phyloP scores from a whole-genome alignment of 2,888 invertebrate species.

The Athetis lepigone region DNA sequence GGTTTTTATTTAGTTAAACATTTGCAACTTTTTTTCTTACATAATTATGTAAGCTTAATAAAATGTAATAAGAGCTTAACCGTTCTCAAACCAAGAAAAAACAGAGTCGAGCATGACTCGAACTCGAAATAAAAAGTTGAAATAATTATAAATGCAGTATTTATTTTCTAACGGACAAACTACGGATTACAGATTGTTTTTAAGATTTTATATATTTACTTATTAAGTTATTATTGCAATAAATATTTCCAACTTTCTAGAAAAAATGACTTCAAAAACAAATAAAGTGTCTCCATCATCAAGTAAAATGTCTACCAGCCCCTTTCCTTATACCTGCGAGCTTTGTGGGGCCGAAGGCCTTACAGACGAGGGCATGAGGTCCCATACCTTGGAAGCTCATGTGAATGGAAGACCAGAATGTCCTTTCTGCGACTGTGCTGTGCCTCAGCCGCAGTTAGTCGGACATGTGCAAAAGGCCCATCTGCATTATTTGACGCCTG shows the following conservation, averaged over 20 bases:
- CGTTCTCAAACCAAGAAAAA: too few relatives aligned
- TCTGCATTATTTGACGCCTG: constrained; percentile 95
- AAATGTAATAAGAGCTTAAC: too few relatives aligned
- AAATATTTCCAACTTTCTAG: constrained; percentile 18
- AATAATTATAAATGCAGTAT: too few relatives aligned
- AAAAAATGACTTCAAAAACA: constrained; percentile 52
- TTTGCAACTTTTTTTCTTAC: too few relatives aligned
- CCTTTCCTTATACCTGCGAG: constrained; percentile 92
- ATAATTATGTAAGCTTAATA: too few relatives aligned
- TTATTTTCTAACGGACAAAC: too few relatives aligned
- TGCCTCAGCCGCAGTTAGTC: constrained; percentile 93
- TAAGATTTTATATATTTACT: too few relatives aligned
- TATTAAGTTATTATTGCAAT: too few relatives aligned
- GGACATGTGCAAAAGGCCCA: constrained; percentile 96
- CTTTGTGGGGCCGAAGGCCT: constrained; percentile 96
- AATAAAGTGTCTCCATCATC: constrained; percentile 54
- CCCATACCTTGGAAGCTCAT: constrained; percentile 94
- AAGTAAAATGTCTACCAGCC: constrained; percentile 83
- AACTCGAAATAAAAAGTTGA: too few relatives aligned
- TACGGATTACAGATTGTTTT: too few relatives aligned
- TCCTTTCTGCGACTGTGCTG: constrained; percentile 95
- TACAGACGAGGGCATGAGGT: constrained; percentile 94
- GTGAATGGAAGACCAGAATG: constrained; percentile 95
- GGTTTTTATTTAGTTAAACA: too few relatives aligned
- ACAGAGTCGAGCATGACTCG: too few relatives aligned